phyloP scores from a whole-genome alignment of 2,888 invertebrate species.

The Hipparchia semele region DNA sequence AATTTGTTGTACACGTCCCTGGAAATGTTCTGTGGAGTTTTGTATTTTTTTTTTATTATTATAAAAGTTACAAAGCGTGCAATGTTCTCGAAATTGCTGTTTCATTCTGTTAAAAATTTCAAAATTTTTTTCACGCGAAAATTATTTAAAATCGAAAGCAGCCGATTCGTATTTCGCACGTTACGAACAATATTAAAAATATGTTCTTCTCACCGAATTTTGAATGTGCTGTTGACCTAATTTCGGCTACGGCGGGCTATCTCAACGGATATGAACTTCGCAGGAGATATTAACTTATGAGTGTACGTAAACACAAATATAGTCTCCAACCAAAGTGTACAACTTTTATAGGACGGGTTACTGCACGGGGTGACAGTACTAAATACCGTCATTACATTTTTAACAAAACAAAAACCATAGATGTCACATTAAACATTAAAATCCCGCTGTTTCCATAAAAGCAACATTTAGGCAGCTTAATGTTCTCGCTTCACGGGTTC shows the following conservation, averaged over 20 bases:
- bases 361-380: background rate
- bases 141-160: background rate
- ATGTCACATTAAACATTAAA: constrained; percentile 13
- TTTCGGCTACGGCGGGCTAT: too few relatives aligned
- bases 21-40: constrained; percentile 32
- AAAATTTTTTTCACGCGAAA: background rate
- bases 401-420: background rate
- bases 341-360: too few relatives aligned
- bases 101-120: constrained; percentile 16
- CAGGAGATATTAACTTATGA: too few relatives aligned
- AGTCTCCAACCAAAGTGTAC: too few relatives aligned
- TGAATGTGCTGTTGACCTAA: too few relatives aligned
- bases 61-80: constrained; percentile 19
- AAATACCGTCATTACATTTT: background rate
- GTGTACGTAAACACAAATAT: too few relatives aligned
- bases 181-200: background rate
- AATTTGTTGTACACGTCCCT: constrained; percentile 35
- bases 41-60: constrained; percentile 17
- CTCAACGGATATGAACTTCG: too few relatives aligned
- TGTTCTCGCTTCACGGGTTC: constrained; percentile 28
- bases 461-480: constrained; percentile 32
- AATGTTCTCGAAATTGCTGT: constrained; percentile 14
- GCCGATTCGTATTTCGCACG: background rate
- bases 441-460: constrained; percentile 18
- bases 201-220: too few relatives aligned